A percentile compares a stretch with the other conserved stretches of the same genome.
phyloP scores from a whole-genome alignment of 1,140 invertebrate species.

The Lasioglossum albipes region DNA sequence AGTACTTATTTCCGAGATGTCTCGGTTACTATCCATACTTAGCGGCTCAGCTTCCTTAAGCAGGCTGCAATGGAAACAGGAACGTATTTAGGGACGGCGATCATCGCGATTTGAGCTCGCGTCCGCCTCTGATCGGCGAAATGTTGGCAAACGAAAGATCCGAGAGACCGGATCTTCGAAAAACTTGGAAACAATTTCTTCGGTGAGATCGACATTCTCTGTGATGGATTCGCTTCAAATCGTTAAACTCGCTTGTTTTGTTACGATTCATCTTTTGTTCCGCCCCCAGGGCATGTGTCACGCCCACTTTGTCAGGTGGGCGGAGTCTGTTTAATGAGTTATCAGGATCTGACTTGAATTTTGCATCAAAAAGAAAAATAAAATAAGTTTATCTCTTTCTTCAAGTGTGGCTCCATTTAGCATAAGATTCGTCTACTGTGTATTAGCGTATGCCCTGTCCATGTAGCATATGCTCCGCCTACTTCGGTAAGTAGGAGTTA shows the following conservation, averaged over 20 bases:
- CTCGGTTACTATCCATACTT: constrained; percentile 82
- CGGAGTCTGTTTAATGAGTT: too few relatives aligned
- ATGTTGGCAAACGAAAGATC: background rate
- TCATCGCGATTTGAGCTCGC: constrained; percentile 16
- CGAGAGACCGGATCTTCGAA: background rate
- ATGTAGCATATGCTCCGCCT: too few relatives aligned
- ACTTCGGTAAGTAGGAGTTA: background rate
- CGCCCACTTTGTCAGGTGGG: too few relatives aligned
- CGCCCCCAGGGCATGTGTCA: too few relatives aligned
- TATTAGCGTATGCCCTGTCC: too few relatives aligned
- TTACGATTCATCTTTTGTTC: too few relatives aligned
- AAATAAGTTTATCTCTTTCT: too few relatives aligned
- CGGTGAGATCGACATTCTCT: constrained; percentile 34
- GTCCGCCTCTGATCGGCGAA: constrained; percentile 32
- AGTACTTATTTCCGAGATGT: constrained; percentile 76
- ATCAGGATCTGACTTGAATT: too few relatives aligned
- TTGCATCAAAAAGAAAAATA: too few relatives aligned
- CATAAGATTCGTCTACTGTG: too few relatives aligned
- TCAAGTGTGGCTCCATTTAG: too few relatives aligned
- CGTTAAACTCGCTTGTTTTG: background rate
- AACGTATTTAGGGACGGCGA: constrained; percentile 10
- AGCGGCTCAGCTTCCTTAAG: constrained; percentile 90
- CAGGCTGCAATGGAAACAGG: constrained; percentile 81
- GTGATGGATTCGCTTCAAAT: constrained; percentile 5
- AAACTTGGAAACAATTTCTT: background rate